Conservation (phyloP, 2,888 invertebrate species). For the Mactromeris polynyma region DNA sequence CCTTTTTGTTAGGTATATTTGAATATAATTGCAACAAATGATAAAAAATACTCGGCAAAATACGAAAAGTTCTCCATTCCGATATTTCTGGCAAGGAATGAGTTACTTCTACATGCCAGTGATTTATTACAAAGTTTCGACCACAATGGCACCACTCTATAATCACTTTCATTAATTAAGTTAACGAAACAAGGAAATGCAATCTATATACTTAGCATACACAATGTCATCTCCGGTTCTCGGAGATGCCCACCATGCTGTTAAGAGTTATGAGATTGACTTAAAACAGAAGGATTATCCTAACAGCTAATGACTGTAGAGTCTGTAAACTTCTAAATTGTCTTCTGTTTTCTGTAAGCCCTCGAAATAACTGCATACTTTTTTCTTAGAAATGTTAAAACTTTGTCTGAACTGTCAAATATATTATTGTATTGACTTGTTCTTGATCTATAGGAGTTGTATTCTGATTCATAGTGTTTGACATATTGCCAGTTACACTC, state of each 20-base stretch:
- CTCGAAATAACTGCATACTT: background rate
- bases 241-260: background rate
- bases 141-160: conserved; percentile 32
- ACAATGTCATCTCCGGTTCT: conserved; percentile 15
- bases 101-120: background rate
- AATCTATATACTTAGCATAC: conserved; percentile 40
- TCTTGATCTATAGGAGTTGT: background rate
- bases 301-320: background rate
- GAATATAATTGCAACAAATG: too few species aligned
- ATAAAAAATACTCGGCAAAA: background rate
- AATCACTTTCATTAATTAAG: conserved; percentile 53
- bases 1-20: too few species aligned
- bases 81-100: background rate
- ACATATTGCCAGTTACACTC: background rate
- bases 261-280: background rate
- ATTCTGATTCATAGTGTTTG: background rate
- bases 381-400: background rate
- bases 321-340: background rate
- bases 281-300: background rate
- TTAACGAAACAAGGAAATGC: conserved; percentile 61
- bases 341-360: conserved; percentile 8
- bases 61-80: background rate
- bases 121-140: background rate
- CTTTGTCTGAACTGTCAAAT: conserved; percentile 6
- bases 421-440: background rate